phyloP scores from a whole-genome alignment of 1,140 invertebrate species.

The Medauroidea extradentata region DNA sequence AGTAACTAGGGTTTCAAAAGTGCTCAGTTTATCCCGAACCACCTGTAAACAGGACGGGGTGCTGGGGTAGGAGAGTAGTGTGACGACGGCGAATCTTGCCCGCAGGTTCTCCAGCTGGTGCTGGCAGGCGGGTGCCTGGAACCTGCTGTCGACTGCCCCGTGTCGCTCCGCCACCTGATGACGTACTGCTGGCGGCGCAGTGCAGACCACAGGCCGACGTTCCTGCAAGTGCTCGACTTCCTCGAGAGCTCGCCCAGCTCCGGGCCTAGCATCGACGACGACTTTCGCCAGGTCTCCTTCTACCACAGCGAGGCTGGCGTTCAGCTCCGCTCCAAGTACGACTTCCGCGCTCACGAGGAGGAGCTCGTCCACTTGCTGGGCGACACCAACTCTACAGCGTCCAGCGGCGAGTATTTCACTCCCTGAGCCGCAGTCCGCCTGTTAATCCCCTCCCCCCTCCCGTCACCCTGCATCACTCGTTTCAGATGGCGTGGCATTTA shows the following conservation, averaged over 20 bases:
- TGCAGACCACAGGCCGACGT: constrained; percentile 71
- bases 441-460: no score
- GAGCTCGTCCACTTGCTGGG: no score
- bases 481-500: no score
- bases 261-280: background rate
- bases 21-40: no score
- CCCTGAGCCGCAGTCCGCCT: no score
- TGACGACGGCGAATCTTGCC: background rate
- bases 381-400: no score
- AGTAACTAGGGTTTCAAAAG: no score
- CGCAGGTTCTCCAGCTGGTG: constrained; percentile 66
- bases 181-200: constrained; percentile 81
- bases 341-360: no score
- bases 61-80: no score
- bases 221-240: constrained; percentile 47
- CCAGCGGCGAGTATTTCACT: no score
- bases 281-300: constrained; percentile 1
- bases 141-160: constrained; percentile 88
- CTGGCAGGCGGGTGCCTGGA: constrained; percentile 89
- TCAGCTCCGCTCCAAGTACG: background rate
- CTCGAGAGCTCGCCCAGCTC: background rate
- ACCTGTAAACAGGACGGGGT: no score
- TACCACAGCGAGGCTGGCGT: background rate
- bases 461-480: no score
- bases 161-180: constrained; percentile 86